Evolutionary conservation across 35 echinoderm and acorn worm species (phyloP).

Genomic region (Apostichopus parvimensis): DNA sequence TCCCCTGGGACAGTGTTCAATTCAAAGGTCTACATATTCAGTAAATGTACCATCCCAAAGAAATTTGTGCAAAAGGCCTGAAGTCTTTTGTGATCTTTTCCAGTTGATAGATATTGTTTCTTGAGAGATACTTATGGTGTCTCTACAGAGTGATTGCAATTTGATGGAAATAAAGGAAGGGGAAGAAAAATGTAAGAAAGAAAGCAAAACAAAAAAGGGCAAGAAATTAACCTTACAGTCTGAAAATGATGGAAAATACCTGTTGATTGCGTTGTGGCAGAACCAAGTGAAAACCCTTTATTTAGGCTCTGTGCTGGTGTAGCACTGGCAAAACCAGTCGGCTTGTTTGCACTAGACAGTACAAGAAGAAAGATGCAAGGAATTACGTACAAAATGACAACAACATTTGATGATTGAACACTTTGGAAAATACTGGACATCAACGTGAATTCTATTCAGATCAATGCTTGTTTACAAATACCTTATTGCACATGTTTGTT

Average conservation of each 20-base stretch:
- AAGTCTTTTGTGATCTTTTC: too few relatives aligned
- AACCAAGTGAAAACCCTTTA: neutral
- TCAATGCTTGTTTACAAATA: too few relatives aligned
- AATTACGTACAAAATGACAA: neutral
- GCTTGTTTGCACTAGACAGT: neutral
- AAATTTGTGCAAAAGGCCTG: too few relatives aligned
- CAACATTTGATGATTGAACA: neutral
- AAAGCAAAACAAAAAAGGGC: neutral
- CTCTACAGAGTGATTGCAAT: too few relatives aligned
- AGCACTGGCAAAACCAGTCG: slow-evolving; percentile 9
- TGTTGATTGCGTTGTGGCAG: neutral
- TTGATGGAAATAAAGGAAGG: too few relatives aligned
- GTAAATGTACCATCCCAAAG: too few relatives aligned
- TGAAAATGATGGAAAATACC: neutral
- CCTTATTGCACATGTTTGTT: too few relatives aligned
- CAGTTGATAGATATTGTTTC: too few relatives aligned
- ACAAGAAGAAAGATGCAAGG: neutral
- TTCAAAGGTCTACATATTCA: too few relatives aligned
- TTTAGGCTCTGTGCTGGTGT: neutral
- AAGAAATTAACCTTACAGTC: neutral
- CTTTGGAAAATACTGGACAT: neutral
- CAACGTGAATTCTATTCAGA: too few relatives aligned
- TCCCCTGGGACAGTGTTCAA: too few relatives aligned
- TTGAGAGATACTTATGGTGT: too few relatives aligned
- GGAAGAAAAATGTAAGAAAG: neutral